Evolutionary conservation across 2,888 invertebrate species (phyloP), one percentile per base, ranked within the genome.

Genomic region (Lasioglossum figueresi): DNA sequence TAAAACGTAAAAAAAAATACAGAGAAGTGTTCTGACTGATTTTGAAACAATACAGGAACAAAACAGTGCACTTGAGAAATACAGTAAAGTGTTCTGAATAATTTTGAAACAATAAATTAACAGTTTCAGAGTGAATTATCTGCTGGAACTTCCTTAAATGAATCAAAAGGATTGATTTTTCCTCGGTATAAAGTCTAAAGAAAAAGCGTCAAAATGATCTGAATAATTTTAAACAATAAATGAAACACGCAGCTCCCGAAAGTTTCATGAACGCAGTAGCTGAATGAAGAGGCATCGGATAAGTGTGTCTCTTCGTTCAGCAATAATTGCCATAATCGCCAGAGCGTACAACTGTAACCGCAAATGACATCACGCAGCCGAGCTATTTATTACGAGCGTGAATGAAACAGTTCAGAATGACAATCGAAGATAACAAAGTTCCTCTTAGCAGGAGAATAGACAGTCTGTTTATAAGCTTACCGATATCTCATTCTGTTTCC

Each of bases 401-500:
- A 91, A 91, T 90, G 90, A 92, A 91, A 79, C 81, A 77, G 83
- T 86, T 84, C 85, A 88, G 80, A 78, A 85, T 90, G 84, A 90
- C 90, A 87, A 85, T 89, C 82, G 80, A 71, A 23, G 89, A 89
- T 91, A 91, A 88, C 45, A 63, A 70, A 66, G 76, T 52, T 59
- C 71, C 71, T 79, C 71, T 79, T 68, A 66, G 76, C 73, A 78
- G 85, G 72, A 86, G 84, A 87, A 89, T 88, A 84, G 88, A 82
- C 80, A 75, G 82, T 80, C 86, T 88, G 87, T 92, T 92, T 92
- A 88, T 88, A 87, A 84, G 77, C 79, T 27, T 75, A 10, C 73
- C 84, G 92, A 92, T 92, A 92, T 92, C 92, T 91, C 92, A 90
- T 88, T 83, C 70, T 84, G 75, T 82, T 79, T 85, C 84, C 79